Conservation (phyloP, 2,797 vertebrate genomes). For the Pitangus sulphuratus region DNA sequence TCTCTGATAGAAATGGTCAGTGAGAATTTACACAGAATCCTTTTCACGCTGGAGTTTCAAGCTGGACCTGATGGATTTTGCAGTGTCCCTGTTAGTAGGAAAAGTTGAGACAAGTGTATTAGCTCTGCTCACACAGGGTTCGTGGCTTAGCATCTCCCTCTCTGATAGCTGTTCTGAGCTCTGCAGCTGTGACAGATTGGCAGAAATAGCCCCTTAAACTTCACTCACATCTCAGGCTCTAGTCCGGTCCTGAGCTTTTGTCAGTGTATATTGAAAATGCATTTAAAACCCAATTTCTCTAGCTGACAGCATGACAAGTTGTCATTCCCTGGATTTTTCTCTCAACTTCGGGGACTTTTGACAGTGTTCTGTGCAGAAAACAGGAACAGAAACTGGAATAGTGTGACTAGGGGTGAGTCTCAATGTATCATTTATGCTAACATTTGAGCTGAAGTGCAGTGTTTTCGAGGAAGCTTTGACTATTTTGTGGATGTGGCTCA, state of each 20-base stretch:
- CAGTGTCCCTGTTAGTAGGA: background rate
- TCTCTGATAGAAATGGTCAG: background rate
- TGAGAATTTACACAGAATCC: background rate
- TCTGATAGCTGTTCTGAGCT: background rate
- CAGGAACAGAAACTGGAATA: background rate
- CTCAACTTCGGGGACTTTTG: background rate
- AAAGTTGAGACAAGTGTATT: background rate
- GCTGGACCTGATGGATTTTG: background rate
- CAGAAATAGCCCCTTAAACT: background rate
- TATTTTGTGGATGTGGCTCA: rapidly evolving
- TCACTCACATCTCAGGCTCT: background rate
- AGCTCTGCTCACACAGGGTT: background rate
- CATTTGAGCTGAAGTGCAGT: rapidly evolving
- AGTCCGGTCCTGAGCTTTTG: background rate
- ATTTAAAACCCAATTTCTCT: background rate
- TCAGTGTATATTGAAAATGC: background rate
- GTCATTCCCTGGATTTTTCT: background rate
- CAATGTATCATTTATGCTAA: background rate
- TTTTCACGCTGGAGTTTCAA: background rate
- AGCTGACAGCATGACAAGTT: background rate
- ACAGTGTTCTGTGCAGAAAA: background rate
- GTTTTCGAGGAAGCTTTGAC: background rate
- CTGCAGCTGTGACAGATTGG: background rate
- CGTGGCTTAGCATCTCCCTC: background rate
- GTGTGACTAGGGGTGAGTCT: background rate